Percentiles rank a stretch among this genome's conserved stretches.
phyloP scores from a whole-genome alignment of 2,888 invertebrate genomes.

The Diplolepis rosae region DNA sequence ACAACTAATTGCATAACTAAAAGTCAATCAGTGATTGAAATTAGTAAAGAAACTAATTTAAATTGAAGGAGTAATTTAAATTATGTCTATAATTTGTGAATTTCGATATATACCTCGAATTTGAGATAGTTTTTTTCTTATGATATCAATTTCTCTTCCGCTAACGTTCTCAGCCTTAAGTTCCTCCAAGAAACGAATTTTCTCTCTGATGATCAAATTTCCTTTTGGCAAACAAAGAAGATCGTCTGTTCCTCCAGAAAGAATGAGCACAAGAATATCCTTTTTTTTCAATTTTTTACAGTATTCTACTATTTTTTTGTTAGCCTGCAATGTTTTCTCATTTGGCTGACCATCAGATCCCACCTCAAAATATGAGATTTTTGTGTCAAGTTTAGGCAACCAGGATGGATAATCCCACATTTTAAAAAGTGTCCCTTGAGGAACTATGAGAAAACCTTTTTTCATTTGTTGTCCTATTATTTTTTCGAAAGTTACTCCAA shows the following conservation, averaged over 20 bases:
- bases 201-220: slow-evolving; percentile 76
- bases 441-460: slow-evolving; percentile 76
- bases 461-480: slow-evolving; percentile 73
- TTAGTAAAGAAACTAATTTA: too few species aligned
- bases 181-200: slow-evolving; percentile 73
- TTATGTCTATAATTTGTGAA: too few species aligned
- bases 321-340: slow-evolving; percentile 73
- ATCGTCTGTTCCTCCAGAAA: slow-evolving; percentile 81
- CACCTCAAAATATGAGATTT: slow-evolving; percentile 75
- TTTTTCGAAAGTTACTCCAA: slow-evolving; percentile 75
- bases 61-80: too few species aligned
- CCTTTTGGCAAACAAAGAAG: slow-evolving; percentile 77
- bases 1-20: too few species aligned
- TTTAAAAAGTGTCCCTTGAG: slow-evolving; percentile 67
- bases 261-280: slow-evolving; percentile 77
- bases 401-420: slow-evolving; percentile 58
- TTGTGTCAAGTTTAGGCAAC: slow-evolving; percentile 58
- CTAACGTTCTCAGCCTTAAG: slow-evolving; percentile 76
- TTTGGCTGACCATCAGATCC: slow-evolving; percentile 78
- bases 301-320: slow-evolving; percentile 74
- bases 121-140: slow-evolving; percentile 78
- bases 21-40: too few species aligned
- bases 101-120: too few species aligned
- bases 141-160: slow-evolving; percentile 77
- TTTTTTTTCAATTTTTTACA: slow-evolving; percentile 69